These are phyloP conservation scores for Microchirus variegatus DNA, from an alignment of 2,797 vertebrate species.

Conservation along the genomic window DNA sequence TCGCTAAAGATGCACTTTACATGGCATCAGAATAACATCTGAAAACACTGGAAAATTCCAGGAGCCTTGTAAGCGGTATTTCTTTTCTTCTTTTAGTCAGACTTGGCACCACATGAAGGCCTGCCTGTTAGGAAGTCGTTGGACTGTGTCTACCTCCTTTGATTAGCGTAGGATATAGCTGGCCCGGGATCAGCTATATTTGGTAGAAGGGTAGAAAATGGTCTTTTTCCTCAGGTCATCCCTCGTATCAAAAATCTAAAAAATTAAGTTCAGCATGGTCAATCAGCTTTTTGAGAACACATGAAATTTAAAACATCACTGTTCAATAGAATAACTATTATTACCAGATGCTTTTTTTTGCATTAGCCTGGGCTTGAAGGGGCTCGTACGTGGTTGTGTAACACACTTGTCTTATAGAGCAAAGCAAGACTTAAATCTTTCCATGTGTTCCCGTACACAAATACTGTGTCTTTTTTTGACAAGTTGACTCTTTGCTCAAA, in stretches of 20 bases:
- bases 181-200: neutral
- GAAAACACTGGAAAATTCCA: constrained; percentile 68
- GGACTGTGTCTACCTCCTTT: constrained; percentile 21
- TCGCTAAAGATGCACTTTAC: constrained; percentile 30
- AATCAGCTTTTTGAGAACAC: neutral
- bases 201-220: neutral
- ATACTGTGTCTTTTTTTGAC: constrained; percentile 15
- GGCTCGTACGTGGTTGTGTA: constrained; percentile 1
- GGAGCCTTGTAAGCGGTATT: constrained; percentile 34
- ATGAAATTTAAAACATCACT: neutral
- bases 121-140: constrained; percentile 49
- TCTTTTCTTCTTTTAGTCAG: constrained; percentile 31
- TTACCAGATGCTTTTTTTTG: constrained; percentile 5
- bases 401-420: constrained; percentile 6
- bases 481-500: constrained; percentile 21
- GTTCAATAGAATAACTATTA: neutral
- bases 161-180: constrained; percentile 19
- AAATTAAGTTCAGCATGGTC: neutral
- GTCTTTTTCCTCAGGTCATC: constrained; percentile 4
- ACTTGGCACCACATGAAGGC: constrained; percentile 57
- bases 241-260: neutral
- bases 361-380: neutral
- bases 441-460: constrained; percentile 5
- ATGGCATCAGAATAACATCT: constrained; percentile 53
- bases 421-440: constrained; percentile 23